A percentile compares a stretch with the other conserved stretches of the same genome.
Evolutionary conservation across 2,888 invertebrate species (phyloP).

Genomic region (Xestoiulus laeticollis): DNA sequence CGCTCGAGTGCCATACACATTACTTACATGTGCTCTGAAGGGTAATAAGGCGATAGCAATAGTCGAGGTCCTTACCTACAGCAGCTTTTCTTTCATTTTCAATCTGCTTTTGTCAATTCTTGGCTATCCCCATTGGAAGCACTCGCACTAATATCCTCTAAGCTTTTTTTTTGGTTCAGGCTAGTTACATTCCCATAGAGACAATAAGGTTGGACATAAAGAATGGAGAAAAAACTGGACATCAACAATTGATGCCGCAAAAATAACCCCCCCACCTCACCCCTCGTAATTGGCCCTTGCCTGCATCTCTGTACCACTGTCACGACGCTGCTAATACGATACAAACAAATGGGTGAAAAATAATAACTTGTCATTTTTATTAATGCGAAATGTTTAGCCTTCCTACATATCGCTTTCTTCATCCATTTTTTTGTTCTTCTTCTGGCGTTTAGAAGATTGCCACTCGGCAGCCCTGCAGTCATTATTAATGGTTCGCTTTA

Average conservation of each 20-base stretch:
- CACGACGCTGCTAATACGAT: constrained; percentile 1
- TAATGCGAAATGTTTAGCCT: constrained; percentile 13
- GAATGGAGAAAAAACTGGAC: not conserved
- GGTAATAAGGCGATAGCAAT: constrained; percentile 34
- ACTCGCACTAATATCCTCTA: not conserved
- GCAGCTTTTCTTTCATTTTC: constrained; percentile 34
- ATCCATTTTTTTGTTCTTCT: not conserved
- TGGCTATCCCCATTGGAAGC: not conserved
- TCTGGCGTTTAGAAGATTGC: constrained; percentile 34
- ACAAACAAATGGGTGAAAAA: constrained; percentile 5
- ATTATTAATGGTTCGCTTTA: not conserved
- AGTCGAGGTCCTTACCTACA: constrained; percentile 29
- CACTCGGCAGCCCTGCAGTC: not conserved
- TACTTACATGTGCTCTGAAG: constrained; percentile 37
- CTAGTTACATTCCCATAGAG: constrained; percentile 13
- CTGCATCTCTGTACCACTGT: not conserved
- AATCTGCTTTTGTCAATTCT: constrained; percentile 37
- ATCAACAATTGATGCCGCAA: not conserved
- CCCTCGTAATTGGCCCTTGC: constrained; percentile 23
- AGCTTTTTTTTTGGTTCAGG: constrained; percentile 6
- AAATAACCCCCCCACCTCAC: not conserved
- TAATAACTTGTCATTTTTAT: constrained; percentile 34
- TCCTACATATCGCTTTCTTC: constrained; percentile 1
- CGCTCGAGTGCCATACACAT: constrained; percentile 33
- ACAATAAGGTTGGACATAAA: not conserved